Percentiles rank a stretch among this genome's conserved stretches.
Evolutionary conservation across 2,888 invertebrate genomes (phyloP).

Genomic region (Coronaproctus castanopsis): DNA sequence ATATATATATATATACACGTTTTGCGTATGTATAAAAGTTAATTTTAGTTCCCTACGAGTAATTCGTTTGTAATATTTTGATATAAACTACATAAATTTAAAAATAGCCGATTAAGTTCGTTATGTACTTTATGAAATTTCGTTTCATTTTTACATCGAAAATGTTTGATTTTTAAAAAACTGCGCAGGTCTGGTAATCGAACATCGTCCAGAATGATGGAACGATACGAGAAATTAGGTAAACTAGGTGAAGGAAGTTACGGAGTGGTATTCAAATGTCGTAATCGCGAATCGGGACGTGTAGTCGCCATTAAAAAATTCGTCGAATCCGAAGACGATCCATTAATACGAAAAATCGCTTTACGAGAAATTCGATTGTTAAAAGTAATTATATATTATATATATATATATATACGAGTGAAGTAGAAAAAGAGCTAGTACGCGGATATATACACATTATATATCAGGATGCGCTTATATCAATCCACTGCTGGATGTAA

Average conservation of each 20-base stretch:
- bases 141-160: background rate
- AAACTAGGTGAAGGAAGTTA: slow-evolving; percentile 91
- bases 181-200: slow-evolving; percentile 69
- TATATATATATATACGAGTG: background rate
- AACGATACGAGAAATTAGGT: slow-evolving; percentile 82
- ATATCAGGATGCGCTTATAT: background rate
- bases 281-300: slow-evolving; percentile 82
- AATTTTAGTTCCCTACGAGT: too few species aligned
- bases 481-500: too few species aligned
- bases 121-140: background rate
- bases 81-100: too few species aligned
- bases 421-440: background rate
- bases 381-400: slow-evolving; percentile 41
- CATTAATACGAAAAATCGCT: slow-evolving; percentile 86
- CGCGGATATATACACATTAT: background rate
- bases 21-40: too few species aligned
- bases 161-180: slow-evolving; percentile 7
- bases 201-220: slow-evolving; percentile 70
- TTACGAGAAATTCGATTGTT: slow-evolving; percentile 81
- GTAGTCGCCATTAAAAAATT: slow-evolving; percentile 93
- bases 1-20: too few species aligned
- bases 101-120: too few species aligned
- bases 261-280: slow-evolving; percentile 89
- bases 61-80: too few species aligned
- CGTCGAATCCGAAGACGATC: slow-evolving; percentile 91